Conservation (phyloP, 1,140 invertebrate genomes). For the Scaptomyza graminum region DNA sequence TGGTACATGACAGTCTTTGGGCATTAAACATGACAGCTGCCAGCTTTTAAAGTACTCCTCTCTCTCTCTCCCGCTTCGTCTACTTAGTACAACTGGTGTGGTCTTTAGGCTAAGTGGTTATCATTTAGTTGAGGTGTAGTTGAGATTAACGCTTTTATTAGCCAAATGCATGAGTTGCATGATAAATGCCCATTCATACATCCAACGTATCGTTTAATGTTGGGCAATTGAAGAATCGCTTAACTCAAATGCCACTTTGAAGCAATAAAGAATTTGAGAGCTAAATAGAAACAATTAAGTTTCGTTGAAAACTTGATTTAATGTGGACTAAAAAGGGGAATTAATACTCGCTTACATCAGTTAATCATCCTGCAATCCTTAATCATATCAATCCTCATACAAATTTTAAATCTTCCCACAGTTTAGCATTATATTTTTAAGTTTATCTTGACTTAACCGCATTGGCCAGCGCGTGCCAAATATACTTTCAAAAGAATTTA, state of each 20-base stretch:
- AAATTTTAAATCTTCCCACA: neutral
- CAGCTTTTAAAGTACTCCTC: neutral
- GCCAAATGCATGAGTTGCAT: conserved; percentile 71
- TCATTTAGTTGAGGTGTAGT: conserved; percentile 26
- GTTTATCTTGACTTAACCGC: neutral
- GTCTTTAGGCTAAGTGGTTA: conserved; percentile 2
- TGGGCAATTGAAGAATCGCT: conserved; percentile 1
- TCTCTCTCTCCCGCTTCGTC: too few relatives aligned
- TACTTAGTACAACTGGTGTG: conserved; percentile 1
- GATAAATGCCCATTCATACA: conserved; percentile 55
- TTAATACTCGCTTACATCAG: too few relatives aligned
- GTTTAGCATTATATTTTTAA: too few relatives aligned
- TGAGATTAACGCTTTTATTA: conserved; percentile 74
- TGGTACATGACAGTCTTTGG: conserved; percentile 45
- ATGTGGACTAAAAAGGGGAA: too few relatives aligned
- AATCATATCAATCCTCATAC: neutral
- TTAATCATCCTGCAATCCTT: too few relatives aligned
- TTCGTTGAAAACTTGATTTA: too few relatives aligned
- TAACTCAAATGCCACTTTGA: neutral
- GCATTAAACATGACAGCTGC: conserved; percentile 47
- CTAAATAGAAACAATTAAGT: too few relatives aligned
- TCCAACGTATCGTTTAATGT: conserved; percentile 24
- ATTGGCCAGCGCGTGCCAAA: conserved; percentile 5
- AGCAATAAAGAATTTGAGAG: neutral
- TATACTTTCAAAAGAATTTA: neutral